phyloP scores from a whole-genome alignment of 2,113 vertebrate species.

The Oenanthe melanoleuca region DNA sequence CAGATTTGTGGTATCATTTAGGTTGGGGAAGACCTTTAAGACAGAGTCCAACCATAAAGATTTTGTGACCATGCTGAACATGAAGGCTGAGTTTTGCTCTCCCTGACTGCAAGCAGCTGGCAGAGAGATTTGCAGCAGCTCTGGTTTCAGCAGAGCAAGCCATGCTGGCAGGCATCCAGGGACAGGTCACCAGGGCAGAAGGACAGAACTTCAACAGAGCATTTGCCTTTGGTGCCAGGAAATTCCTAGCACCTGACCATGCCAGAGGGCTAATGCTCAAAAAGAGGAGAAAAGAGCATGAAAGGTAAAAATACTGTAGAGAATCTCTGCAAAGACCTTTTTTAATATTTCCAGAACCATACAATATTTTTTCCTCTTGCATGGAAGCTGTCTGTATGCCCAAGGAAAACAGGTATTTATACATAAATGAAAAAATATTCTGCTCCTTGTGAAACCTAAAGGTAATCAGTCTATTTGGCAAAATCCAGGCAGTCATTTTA shows the following conservation, averaged over 20 bases:
- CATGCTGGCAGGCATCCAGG: neutral
- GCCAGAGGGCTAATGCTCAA: neutral
- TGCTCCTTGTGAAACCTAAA: neutral
- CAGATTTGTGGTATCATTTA: neutral
- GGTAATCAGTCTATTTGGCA: neutral
- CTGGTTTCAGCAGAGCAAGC: neutral
- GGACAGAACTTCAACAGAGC: neutral
- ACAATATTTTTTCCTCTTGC: neutral
- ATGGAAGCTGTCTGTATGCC: neutral
- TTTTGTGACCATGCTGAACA: neutral
- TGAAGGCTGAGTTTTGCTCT: neutral
- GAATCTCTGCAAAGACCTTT: neutral
- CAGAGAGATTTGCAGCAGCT: neutral
- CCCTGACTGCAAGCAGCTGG: neutral
- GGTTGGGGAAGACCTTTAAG: neutral
- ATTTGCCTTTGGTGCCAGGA: neutral
- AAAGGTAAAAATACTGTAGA: neutral
- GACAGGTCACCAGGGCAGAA: neutral
- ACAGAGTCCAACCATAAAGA: rapidly evolving
- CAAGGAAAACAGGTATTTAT: neutral
- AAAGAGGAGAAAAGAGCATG: neutral
- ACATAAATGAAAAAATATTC: neutral
- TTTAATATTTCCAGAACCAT: neutral
- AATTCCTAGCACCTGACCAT: neutral
- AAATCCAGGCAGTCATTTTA: neutral